Conservation (phyloP, 2,888 invertebrate genomes). For the Pandemis heparana region DNA sequence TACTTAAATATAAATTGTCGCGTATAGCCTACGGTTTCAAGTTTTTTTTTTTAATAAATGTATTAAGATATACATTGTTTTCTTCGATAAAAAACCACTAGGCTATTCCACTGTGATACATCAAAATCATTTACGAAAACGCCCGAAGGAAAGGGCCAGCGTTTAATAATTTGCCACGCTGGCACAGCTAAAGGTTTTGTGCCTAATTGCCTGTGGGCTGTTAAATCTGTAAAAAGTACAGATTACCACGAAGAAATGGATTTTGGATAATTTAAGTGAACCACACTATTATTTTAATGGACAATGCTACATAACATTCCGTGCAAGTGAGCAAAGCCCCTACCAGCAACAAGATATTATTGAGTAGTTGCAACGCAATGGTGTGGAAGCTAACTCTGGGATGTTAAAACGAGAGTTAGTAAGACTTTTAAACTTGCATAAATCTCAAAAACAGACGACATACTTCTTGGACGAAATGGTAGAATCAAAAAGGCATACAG, state of each 20-base stretch:
- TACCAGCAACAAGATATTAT: conserved; percentile 40
- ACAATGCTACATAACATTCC: conserved; percentile 47
- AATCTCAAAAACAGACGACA: conserved; percentile 32
- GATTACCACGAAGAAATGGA: conserved; percentile 16
- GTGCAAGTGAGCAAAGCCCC: conserved; percentile 44
- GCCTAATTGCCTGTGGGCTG: conserved; percentile 37
- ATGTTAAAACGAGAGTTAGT: conserved; percentile 45
- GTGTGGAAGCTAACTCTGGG: conserved; percentile 38
- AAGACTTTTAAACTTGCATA: conserved; percentile 39
- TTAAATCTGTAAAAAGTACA: neutral
- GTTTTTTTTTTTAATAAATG: too few relatives aligned
- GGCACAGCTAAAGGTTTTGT: conserved; percentile 44
- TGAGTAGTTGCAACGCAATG: conserved; percentile 43
- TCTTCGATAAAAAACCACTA: too few relatives aligned
- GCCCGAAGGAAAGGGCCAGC: conserved; percentile 44
- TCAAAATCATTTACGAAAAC: conserved; percentile 41
- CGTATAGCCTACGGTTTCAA: too few relatives aligned
- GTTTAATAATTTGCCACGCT: conserved; percentile 47
- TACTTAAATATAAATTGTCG: too few relatives aligned
- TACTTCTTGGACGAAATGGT: conserved; percentile 45
- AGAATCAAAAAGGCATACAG: conserved; percentile 39
- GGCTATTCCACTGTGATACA: too few relatives aligned
- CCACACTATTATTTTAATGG: conserved; percentile 43
- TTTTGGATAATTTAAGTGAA: conserved; percentile 38
- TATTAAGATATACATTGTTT: too few relatives aligned